Evolutionary conservation across 2,888 invertebrate species (phyloP).

Genomic region (Augochlorella aurata): DNA sequence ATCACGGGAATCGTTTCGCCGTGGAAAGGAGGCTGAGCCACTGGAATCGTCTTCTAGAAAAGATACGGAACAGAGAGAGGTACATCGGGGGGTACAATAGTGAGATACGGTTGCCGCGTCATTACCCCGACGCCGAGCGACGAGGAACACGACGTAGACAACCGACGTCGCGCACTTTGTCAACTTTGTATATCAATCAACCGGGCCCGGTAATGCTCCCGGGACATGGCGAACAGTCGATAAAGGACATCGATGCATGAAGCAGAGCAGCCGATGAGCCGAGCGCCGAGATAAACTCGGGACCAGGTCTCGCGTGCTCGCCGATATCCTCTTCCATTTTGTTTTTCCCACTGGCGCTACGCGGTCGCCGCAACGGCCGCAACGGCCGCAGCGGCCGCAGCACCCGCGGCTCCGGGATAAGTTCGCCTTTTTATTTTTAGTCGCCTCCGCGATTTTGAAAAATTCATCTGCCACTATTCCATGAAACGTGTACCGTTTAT

Average conservation of each 20-base stretch:
- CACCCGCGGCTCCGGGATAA: too few relatives aligned
- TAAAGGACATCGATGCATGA: constrained; percentile 68
- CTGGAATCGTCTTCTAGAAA: constrained; percentile 46
- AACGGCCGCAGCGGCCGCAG: too few relatives aligned
- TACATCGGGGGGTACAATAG: constrained; percentile 60
- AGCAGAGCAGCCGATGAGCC: constrained; percentile 67
- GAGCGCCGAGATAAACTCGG: constrained; percentile 63
- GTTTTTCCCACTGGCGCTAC: constrained; percentile 14
- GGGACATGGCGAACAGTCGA: constrained; percentile 64
- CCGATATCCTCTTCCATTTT: constrained; percentile 35
- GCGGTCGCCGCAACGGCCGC: too few relatives aligned
- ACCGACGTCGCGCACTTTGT: constrained; percentile 69
- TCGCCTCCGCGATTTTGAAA: too few relatives aligned
- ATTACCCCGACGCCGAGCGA: constrained; percentile 66
- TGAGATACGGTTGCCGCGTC: constrained; percentile 71
- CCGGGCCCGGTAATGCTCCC: constrained; percentile 61
- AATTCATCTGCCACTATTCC: too few relatives aligned
- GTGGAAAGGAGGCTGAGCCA: constrained; percentile 37
- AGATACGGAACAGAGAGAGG: constrained; percentile 55
- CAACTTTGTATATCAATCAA: constrained; percentile 75
- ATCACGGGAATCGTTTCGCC: constrained; percentile 31
- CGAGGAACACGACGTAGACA: constrained; percentile 52
- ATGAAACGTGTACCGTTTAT: too few relatives aligned
- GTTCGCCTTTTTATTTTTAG: too few relatives aligned
- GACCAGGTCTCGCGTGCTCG: constrained; percentile 7